A percentile compares a stretch with the other conserved stretches of the same genome.
These are phyloP conservation scores for Masticophis lateralis DNA, from an alignment of 2,797 vertebrate genomes.

Conservation along the genomic window DNA sequence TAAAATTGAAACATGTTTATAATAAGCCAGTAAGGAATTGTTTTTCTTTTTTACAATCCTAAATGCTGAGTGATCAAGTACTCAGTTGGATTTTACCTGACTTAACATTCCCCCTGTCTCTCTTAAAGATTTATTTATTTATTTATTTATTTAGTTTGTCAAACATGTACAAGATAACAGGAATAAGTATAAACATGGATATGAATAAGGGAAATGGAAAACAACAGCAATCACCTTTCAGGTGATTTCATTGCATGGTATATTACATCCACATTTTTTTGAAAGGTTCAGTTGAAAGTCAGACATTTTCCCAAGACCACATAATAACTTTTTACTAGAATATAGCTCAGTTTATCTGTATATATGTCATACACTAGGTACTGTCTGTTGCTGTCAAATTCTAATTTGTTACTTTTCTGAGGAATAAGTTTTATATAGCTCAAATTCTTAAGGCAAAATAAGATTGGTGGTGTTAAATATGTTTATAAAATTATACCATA, in stretches of 20 bases:
- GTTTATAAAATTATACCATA: not conserved
- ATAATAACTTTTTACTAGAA: not conserved
- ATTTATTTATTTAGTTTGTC: no score
- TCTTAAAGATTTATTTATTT: not conserved
- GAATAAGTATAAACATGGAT: no score
- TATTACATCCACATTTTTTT: not conserved
- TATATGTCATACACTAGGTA: not conserved
- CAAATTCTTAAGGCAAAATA: not conserved
- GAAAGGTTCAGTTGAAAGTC: not conserved
- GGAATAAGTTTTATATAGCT: not conserved
- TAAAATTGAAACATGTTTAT: not conserved
- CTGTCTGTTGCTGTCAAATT: not conserved
- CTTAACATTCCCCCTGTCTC: not conserved
- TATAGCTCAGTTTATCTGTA: no score
- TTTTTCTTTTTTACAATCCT: not conserved
- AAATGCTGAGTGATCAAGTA: not conserved
- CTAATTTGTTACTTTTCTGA: not conserved
- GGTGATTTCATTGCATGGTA: not conserved
- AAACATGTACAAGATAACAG: no score
- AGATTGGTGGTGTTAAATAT: not conserved
- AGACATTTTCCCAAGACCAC: not conserved
- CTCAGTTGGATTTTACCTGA: not conserved
- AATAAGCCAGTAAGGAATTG: not conserved
- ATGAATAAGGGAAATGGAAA: not conserved
- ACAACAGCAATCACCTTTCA: not conserved